Conservation (phyloP, 2,888 invertebrate genomes). For the Melanargia galathea region DNA sequence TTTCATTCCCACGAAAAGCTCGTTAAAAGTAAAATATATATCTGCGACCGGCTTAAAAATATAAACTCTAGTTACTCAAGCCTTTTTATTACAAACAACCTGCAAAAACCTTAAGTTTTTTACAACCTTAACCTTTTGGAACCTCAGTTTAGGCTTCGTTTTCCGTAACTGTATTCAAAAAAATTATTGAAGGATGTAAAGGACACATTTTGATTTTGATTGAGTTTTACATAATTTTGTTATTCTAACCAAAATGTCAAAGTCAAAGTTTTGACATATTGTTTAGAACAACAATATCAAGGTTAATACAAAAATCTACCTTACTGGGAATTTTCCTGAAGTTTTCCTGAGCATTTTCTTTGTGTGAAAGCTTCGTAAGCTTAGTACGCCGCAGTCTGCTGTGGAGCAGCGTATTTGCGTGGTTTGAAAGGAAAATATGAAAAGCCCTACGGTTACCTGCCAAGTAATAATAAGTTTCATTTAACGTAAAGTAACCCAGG, state of each 20-base stretch:
- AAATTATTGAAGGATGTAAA: background rate
- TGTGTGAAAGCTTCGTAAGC: too few species aligned
- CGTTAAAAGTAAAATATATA: slow-evolving; percentile 3
- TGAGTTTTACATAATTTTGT: background rate
- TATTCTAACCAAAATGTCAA: too few species aligned
- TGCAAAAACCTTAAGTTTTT: background rate
- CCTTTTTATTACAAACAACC: background rate
- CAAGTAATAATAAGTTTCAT: too few species aligned
- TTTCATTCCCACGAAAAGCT: slow-evolving; percentile 10
- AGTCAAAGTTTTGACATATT: too few species aligned
- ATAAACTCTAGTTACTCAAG: background rate
- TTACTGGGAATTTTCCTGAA: too few species aligned
- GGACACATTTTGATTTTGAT: background rate
- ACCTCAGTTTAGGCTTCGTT: background rate
- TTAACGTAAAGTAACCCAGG: background rate
- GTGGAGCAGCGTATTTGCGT: too few species aligned
- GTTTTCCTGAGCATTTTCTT: too few species aligned
- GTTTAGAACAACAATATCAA: too few species aligned
- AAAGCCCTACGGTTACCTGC: too few species aligned
- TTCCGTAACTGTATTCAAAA: slow-evolving; percentile 1
- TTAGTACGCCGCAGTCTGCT: too few species aligned
- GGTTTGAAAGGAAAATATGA: too few species aligned
- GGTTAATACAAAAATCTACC: too few species aligned
- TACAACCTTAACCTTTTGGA: background rate
- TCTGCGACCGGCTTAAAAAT: background rate